phyloP scores from a whole-genome alignment of 30 jellyfish, hydroid and myxozoan genomes.

The Mastigias papua region DNA sequence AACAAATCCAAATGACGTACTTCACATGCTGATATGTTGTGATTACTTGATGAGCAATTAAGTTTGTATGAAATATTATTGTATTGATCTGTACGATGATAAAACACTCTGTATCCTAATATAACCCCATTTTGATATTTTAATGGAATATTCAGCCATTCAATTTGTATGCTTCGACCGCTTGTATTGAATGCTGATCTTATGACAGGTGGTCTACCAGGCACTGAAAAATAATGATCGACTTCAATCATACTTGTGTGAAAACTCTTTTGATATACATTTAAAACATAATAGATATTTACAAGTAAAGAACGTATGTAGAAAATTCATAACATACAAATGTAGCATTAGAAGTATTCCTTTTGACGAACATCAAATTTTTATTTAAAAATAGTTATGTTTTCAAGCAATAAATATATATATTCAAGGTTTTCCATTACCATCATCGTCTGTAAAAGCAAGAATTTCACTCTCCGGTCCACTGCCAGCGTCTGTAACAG shows the following conservation, averaged over 20 bases:
- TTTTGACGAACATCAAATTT: too few relatives aligned
- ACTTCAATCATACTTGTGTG: too few relatives aligned
- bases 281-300: too few relatives aligned
- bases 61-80: not conserved
- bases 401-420: too few relatives aligned
- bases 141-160: conserved; percentile 44
- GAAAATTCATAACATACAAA: too few relatives aligned
- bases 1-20: conserved; percentile 16
- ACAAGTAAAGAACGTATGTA: too few relatives aligned
- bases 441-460: conserved; percentile 45
- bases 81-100: conserved; percentile 22
- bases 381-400: too few relatives aligned
- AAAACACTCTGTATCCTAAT: conserved; percentile 59
- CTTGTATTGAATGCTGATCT: conserved; percentile 67
- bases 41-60: conserved; percentile 17
- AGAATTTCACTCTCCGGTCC: conserved; percentile 58
- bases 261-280: too few relatives aligned
- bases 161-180: conserved; percentile 56
- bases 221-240: conserved; percentile 47
- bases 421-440: too few relatives aligned
- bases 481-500: conserved; percentile 51
- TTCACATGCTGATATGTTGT: conserved; percentile 19
- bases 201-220: conserved; percentile 45
- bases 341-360: too few relatives aligned
- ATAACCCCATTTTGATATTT: conserved; percentile 55